These are phyloP conservation scores for Leptonema lineaticorne DNA, from an alignment of 1,140 invertebrate species.

Conservation along the genomic window DNA sequence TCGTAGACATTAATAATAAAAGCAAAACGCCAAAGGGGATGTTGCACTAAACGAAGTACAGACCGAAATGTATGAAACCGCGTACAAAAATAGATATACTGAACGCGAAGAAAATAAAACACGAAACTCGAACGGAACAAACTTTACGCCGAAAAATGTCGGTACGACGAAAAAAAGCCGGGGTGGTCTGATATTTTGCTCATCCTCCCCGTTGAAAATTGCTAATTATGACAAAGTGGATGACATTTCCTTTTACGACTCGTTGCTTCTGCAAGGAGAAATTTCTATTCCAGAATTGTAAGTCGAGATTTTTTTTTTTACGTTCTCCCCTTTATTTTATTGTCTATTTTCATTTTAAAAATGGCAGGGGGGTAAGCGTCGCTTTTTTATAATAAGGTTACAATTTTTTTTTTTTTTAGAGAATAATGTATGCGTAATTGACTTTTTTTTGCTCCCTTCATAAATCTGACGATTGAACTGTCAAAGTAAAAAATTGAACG, in stretches of 20 bases:
- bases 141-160: background rate
- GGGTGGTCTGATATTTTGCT: constrained; percentile 21
- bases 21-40: background rate
- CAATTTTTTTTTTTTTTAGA: too few relatives aligned
- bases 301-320: background rate
- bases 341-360: constrained; percentile 18
- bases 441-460: too few relatives aligned
- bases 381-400: too few relatives aligned
- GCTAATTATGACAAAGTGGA: constrained; percentile 41
- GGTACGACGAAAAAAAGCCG: constrained; percentile 7
- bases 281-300: too few relatives aligned
- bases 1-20: constrained; percentile 25
- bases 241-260: constrained; percentile 37
- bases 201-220: constrained; percentile 31
- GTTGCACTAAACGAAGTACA: too few relatives aligned
- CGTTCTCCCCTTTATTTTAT: constrained; percentile 11
- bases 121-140: background rate
- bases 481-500: too few relatives aligned
- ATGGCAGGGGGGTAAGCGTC: too few relatives aligned
- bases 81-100: background rate
- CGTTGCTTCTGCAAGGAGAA: constrained; percentile 1
- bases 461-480: too few relatives aligned
- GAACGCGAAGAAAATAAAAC: background rate
- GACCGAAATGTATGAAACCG: background rate
- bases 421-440: too few relatives aligned